Conservation (phyloP, 2,888 invertebrate species). For the Mesoligia furuncula region DNA sequence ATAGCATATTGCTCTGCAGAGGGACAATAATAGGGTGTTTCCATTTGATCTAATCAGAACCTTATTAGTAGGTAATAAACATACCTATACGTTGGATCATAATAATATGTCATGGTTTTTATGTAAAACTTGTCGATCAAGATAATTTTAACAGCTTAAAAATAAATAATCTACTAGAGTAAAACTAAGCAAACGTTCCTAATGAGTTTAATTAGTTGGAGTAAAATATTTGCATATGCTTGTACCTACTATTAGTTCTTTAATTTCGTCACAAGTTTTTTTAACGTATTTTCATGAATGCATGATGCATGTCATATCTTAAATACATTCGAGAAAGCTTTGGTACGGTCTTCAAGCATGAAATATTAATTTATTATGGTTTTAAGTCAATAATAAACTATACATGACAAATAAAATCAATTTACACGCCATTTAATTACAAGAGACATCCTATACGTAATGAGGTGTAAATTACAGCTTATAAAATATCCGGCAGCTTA, state of each 20-base stretch:
- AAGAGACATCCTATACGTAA: constrained; percentile 6
- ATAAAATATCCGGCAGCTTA: constrained; percentile 23
- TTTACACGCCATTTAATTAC: constrained; percentile 21
- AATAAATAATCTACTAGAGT: constrained; percentile 5
- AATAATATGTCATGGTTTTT: background rate
- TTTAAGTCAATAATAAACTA: background rate
- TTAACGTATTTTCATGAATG: background rate
- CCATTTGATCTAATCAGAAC: background rate
- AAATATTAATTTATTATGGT: background rate
- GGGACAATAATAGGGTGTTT: too few species aligned
- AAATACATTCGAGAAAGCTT: background rate
- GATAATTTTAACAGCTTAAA: constrained; percentile 20
- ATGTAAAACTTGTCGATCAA: background rate
- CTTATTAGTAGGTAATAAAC: background rate
- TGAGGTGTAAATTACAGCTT: constrained; percentile 34
- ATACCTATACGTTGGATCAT: background rate
- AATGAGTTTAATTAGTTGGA: constrained; percentile 38
- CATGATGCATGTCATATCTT: background rate
- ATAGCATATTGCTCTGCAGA: background rate
- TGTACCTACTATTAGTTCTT: constrained; percentile 2
- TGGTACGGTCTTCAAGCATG: background rate
- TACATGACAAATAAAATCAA: constrained; percentile 17
- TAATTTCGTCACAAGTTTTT: background rate
- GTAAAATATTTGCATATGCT: constrained; percentile 32
- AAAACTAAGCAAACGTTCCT: constrained; percentile 30